phyloP scores from a whole-genome alignment of 2,888 invertebrate genomes.

The Trisateles emortualis region DNA sequence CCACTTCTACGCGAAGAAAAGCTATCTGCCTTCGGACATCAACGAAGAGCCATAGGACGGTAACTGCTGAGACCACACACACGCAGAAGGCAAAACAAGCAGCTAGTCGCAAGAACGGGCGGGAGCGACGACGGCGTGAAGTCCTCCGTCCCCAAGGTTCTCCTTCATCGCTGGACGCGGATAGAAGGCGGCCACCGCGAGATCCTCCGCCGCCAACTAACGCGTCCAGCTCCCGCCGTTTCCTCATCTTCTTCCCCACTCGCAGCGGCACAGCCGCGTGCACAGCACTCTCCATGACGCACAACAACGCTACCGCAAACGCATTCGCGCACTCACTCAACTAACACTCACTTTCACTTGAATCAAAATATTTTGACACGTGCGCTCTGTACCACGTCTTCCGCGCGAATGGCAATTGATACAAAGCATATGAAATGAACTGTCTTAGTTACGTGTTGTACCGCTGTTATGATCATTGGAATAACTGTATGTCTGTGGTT shows the following conservation, averaged over 20 bases:
- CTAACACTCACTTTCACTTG: slow-evolving; percentile 54
- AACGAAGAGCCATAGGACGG: slow-evolving; percentile 89
- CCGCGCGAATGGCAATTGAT: slow-evolving; percentile 66
- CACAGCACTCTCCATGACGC: slow-evolving; percentile 84
- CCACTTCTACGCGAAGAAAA: slow-evolving; percentile 88
- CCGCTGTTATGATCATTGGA: slow-evolving; percentile 24
- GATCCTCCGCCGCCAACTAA: slow-evolving; percentile 86
- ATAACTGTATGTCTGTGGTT: slow-evolving; percentile 41
- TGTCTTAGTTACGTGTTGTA: slow-evolving; percentile 25
- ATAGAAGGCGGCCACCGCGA: slow-evolving; percentile 86
- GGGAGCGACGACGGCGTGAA: slow-evolving; percentile 73
- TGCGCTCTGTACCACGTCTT: slow-evolving; percentile 56
- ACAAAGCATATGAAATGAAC: slow-evolving; percentile 49
- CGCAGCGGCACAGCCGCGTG: slow-evolving; percentile 89
- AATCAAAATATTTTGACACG: slow-evolving; percentile 52
- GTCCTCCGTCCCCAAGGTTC: slow-evolving; percentile 84
- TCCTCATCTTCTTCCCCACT: slow-evolving; percentile 92
- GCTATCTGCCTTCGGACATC: slow-evolving; percentile 89
- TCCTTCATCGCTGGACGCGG: slow-evolving; percentile 87
- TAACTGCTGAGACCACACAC: slow-evolving; percentile 88
- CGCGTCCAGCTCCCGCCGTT: slow-evolving; percentile 91
- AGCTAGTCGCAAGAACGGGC: slow-evolving; percentile 87
- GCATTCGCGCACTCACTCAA: slow-evolving; percentile 66
- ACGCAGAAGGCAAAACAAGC: slow-evolving; percentile 88
- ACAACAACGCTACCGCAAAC: slow-evolving; percentile 71